Conservation (phyloP, 2,888 invertebrate species). For the Panopea generosa region DNA sequence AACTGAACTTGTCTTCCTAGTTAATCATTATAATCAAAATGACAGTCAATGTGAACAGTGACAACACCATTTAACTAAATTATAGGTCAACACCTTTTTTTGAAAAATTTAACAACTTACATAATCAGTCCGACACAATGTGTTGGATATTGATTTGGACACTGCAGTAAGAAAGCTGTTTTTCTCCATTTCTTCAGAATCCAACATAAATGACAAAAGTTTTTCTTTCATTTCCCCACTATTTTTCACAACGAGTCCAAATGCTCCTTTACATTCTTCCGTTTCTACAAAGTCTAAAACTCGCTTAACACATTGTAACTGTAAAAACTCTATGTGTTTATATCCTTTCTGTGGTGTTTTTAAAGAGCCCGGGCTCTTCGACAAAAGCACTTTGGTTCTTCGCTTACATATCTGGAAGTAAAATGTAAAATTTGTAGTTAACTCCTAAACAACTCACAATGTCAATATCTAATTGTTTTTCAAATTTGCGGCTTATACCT, state of each 20-base stretch:
- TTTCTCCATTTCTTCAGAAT: slow-evolving; percentile 89
- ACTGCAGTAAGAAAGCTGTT: slow-evolving; percentile 91
- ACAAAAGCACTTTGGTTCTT: slow-evolving; percentile 79
- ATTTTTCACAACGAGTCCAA: slow-evolving; percentile 94
- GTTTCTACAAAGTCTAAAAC: slow-evolving; percentile 96
- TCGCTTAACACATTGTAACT: slow-evolving; percentile 94
- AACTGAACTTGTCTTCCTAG: too few relatives aligned
- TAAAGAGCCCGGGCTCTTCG: slow-evolving; percentile 88
- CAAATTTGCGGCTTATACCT: too few relatives aligned
- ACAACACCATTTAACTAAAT: too few relatives aligned
- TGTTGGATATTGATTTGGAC: slow-evolving; percentile 96
- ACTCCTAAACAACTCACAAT: too few relatives aligned
- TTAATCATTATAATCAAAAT: too few relatives aligned
- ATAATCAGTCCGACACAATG: slow-evolving; percentile 96
- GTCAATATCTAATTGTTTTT: too few relatives aligned
- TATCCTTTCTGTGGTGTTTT: slow-evolving; percentile 89
- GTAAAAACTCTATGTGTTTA: slow-evolving; percentile 96
- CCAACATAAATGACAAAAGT: slow-evolving; percentile 94
- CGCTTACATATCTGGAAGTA: slow-evolving; percentile 87
- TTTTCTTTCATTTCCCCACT: slow-evolving; percentile 95
- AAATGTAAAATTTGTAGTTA: not conserved
- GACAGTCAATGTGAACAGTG: too few relatives aligned
- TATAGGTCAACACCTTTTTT: too few relatives aligned
- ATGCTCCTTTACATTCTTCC: slow-evolving; percentile 95
- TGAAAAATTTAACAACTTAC: too few relatives aligned